Percentiles rank a stretch among this genome's conserved stretches.
Conservation (phyloP, 1,140 invertebrate species). For the Drosophila aff. region DNA sequence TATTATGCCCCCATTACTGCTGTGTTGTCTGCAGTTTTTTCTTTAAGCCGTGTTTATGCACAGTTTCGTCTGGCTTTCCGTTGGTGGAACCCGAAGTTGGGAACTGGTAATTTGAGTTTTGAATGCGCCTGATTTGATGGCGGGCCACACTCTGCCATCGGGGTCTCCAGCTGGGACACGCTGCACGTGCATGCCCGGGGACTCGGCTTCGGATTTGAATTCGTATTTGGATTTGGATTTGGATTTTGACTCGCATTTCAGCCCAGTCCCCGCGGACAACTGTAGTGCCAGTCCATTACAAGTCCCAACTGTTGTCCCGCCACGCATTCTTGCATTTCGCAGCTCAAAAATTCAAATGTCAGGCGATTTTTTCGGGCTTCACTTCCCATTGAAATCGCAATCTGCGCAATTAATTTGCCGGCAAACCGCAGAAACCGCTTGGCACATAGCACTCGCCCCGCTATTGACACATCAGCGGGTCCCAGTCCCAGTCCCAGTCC, state of each 20-base stretch:
- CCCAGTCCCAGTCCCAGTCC: constrained; percentile 29
- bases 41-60: constrained; percentile 50
- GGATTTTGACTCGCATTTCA: constrained; percentile 15
- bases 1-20: neutral
- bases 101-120: constrained; percentile 76
- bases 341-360: constrained; percentile 72
- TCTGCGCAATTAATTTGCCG: constrained; percentile 79
- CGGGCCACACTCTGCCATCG: constrained; percentile 64
- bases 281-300: constrained; percentile 19
- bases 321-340: constrained; percentile 57
- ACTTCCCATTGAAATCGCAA: constrained; percentile 56
- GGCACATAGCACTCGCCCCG: constrained; percentile 35
- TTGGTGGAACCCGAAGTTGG: constrained; percentile 32
- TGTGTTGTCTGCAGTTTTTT: constrained; percentile 3
- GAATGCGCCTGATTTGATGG: constrained; percentile 81
- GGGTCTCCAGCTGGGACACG: constrained; percentile 65
- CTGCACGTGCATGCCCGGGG: constrained; percentile 64
- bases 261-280: neutral
- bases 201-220: constrained; percentile 24
- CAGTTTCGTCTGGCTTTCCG: constrained; percentile 59
- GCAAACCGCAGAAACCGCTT: constrained; percentile 67
- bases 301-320: constrained; percentile 30
- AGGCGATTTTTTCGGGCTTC: constrained; percentile 50
- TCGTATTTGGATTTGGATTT: constrained; percentile 4
- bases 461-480: constrained; percentile 79